Percentiles rank a stretch among this genome's conserved stretches.
phyloP scores from a whole-genome alignment of 2,888 invertebrate genomes.

The Petrophora chlorosata region DNA sequence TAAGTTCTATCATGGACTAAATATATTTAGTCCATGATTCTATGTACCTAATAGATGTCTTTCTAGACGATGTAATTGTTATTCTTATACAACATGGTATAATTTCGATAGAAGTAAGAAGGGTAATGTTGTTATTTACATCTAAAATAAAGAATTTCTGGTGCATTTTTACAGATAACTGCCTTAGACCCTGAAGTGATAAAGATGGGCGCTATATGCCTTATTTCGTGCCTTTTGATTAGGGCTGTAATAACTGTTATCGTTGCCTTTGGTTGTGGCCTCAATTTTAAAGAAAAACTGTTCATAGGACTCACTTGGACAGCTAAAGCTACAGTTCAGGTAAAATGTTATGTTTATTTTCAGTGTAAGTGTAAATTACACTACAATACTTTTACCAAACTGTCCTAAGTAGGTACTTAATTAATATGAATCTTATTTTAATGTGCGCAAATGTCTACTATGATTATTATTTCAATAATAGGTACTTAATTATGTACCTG shows the following conservation, averaged over 20 bases:
- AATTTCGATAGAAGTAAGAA: too few species aligned
- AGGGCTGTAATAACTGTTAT: slow-evolving; percentile 85
- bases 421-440: too few species aligned
- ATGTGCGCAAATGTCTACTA: too few species aligned
- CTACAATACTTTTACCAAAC: too few species aligned
- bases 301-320: slow-evolving; percentile 93
- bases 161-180: slow-evolving; percentile 57
- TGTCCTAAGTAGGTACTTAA: too few species aligned
- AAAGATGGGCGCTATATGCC: slow-evolving; percentile 85
- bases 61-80: too few species aligned
- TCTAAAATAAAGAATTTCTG: background rate
- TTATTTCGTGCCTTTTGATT: slow-evolving; percentile 84
- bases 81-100: too few species aligned
- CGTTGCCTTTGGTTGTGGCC: slow-evolving; percentile 86
- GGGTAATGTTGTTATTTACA: background rate
- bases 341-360: slow-evolving; percentile 46
- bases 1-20: slow-evolving; percentile 56
- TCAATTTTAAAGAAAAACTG: slow-evolving; percentile 91
- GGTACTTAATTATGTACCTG: too few species aligned
- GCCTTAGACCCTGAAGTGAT: slow-evolving; percentile 86
- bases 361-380: background rate
- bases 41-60: background rate
- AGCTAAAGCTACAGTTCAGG: slow-evolving; percentile 96
- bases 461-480: too few species aligned
- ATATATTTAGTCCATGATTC: background rate